phyloP scores from a whole-genome alignment of 2,113 vertebrate species.

The Lophius piscatorius region DNA sequence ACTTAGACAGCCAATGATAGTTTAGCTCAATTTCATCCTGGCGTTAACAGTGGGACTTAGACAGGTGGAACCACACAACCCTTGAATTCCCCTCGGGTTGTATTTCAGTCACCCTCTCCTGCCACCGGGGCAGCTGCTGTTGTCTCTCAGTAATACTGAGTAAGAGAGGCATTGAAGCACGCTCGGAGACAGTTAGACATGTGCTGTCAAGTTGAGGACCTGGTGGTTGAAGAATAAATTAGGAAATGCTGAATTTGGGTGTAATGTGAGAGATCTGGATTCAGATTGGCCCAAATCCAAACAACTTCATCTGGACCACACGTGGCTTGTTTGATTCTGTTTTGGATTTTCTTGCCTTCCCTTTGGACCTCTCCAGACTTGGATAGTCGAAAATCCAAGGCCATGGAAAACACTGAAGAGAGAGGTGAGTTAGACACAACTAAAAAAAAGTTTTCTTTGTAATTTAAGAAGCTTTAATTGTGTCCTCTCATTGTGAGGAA shows the following conservation, averaged over 20 bases:
- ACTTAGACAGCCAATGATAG: too few relatives aligned
- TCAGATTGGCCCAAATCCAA: constrained; percentile 25
- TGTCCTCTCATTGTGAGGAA: too few relatives aligned
- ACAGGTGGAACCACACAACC: constrained; percentile 8
- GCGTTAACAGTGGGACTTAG: not conserved
- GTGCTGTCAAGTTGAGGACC: constrained; percentile 3
- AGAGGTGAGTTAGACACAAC: constrained; percentile 53
- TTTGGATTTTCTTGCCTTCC: too few relatives aligned
- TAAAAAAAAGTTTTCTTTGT: too few relatives aligned
- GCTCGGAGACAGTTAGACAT: constrained; percentile 17
- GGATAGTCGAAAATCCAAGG: constrained; percentile 33
- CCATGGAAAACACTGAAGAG: constrained; percentile 34
- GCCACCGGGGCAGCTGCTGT: constrained; percentile 58
- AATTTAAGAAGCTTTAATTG: too few relatives aligned
- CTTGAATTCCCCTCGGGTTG: not conserved
- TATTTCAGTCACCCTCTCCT: not conserved
- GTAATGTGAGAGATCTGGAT: constrained; percentile 29
- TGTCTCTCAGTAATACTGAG: constrained; percentile 42
- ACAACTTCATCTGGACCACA: constrained; percentile 5
- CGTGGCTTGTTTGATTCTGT: too few relatives aligned
- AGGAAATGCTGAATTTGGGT: constrained; percentile 32
- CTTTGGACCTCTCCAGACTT: constrained; percentile 31
- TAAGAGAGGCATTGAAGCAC: not conserved
- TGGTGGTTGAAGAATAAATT: constrained; percentile 28
- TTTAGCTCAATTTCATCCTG: too few relatives aligned